Base-by-base conservation (phyloP, 2,113 vertebrate genomes). In the Heterocephalus glaber region DNA sequence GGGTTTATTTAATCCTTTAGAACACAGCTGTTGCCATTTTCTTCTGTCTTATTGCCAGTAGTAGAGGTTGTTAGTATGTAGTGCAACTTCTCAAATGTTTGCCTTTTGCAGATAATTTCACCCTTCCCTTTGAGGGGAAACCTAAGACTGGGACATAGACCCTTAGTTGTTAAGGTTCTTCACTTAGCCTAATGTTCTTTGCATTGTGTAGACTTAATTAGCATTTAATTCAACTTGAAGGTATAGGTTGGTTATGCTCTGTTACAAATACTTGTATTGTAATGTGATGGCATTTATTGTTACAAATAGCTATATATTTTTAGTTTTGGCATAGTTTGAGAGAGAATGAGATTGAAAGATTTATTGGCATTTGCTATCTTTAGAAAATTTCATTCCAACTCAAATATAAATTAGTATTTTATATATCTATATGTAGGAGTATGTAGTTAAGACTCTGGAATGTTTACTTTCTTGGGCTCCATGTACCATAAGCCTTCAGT, bases 281-380 rank as follows among this genome's bases (percentile, higher is more conserved):
- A 85, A 7, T 85, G 58, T 80, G 61, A 56, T 87, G 58, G 38
- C 33, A 49, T 93, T 94, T 96, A 77, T 94, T 89, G 89, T 94
- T 95, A 94, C 65, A 90, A 28, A 28, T 94, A 88, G 52, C n/a
- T 92, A 11, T 95, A 30, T 58, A 86, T 47, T 44, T 95, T 70
- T 47, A 83, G 54, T 89, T 90, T 84, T 89, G 56, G 7, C 72
- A 47, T 77, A 60, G 30, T 38, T 81, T 33, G 28, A 47, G 35
- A 38, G 35, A 86, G 30, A 24, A 13, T 92, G 41, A 33, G 28
- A 24, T n/a, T n/a, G 33, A 66, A 58, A 94, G 47, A 92, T 35
- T 11, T 85, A 72, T n/a, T 92, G 68, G 35, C 12, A 60, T 89
- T 77, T 93, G 33, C 20, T 76, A 3, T 52, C 61, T 80, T 94